Percentiles rank a stretch among this genome's conserved stretches.
Conservation (phyloP, 2,797 vertebrate genomes). For the Fistularia commersonii region DNA sequence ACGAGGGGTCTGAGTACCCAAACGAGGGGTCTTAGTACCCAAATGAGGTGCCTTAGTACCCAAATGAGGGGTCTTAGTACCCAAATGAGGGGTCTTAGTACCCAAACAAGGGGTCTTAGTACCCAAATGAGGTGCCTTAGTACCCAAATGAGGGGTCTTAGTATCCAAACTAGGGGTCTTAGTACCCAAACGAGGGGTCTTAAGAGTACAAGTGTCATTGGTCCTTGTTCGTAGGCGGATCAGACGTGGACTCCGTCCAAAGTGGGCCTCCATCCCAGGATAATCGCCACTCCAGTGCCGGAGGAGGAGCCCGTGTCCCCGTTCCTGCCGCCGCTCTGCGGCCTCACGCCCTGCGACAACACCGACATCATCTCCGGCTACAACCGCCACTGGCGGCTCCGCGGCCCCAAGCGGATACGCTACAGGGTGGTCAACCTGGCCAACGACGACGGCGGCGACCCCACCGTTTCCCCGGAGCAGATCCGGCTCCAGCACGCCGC, state of each 20-base stretch:
- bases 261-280: constrained; percentile 71
- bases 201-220: no score
- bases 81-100: no score
- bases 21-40: no score
- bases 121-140: no score
- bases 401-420: constrained; percentile 77
- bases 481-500: constrained; percentile 82
- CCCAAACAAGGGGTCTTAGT: no score
- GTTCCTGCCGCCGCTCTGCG: constrained; percentile 81
- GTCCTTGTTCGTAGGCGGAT: constrained; percentile 57
- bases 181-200: no score
- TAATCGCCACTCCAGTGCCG: constrained; percentile 68
- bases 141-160: no score
- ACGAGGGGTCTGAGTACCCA: no score
- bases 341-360: constrained; percentile 88
- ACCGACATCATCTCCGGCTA: constrained; percentile 85
- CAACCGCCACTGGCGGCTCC: constrained; percentile 83
- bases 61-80: no score
- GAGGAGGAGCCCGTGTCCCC: constrained; percentile 74
- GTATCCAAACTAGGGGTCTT: no score
- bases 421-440: constrained; percentile 92
- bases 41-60: no score
- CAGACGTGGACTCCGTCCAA: constrained; percentile 80
- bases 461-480: constrained; percentile 81
- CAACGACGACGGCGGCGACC: constrained; percentile 75